phyloP scores from a whole-genome alignment of 2,113 vertebrate species.

The Lepisosteus oculatus region DNA sequence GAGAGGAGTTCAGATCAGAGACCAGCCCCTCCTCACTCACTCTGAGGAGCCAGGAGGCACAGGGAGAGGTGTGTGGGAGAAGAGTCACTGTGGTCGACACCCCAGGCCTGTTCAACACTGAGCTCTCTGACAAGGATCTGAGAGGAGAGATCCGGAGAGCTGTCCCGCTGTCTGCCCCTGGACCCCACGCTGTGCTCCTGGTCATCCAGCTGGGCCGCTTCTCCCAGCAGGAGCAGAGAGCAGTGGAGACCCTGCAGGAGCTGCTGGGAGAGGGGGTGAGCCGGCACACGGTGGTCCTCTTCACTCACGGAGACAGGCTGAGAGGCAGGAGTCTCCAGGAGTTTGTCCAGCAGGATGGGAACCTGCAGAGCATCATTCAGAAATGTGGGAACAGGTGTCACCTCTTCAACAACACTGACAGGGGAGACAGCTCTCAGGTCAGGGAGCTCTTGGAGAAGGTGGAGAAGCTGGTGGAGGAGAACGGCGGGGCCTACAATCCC shows the following conservation, averaged over 20 bases:
- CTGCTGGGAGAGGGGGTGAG: constrained; percentile 20
- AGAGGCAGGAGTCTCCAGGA: constrained; percentile 6
- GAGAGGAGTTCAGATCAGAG: no score
- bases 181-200: no score
- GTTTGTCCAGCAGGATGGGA: constrained; percentile 1
- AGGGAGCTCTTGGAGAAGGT: neutral
- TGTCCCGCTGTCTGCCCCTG: no score
- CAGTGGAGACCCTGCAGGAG: constrained; percentile 20
- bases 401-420: constrained; percentile 24
- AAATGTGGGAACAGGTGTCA: neutral
- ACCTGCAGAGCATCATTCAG: constrained; percentile 1
- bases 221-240: constrained; percentile 23
- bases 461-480: no score
- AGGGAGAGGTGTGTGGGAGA: no score
- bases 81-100: no score
- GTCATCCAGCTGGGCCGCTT: neutral
- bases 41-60: no score
- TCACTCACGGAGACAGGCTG: constrained; percentile 22
- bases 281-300: constrained; percentile 23
- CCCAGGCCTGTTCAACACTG: no score
- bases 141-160: no score
- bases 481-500: no score
- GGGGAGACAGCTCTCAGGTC: neutral
- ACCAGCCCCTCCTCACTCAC: no score
- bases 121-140: no score